These are phyloP conservation scores for Platichthys stellatus DNA, from an alignment of 2,113 vertebrate species.

Conservation along the genomic window DNA sequence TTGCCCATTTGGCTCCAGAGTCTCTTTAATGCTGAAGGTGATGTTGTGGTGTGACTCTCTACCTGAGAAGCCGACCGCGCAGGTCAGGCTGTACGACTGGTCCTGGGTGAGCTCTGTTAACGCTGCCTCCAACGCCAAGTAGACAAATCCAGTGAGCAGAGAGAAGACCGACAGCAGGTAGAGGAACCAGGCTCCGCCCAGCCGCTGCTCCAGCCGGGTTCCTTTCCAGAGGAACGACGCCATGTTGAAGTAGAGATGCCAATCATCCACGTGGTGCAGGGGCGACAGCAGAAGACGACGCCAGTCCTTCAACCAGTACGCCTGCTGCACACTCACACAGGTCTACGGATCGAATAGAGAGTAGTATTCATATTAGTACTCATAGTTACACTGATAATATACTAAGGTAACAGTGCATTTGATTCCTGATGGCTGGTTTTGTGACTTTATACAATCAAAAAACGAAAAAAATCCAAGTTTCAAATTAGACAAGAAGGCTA, in stretches of 20 bases:
- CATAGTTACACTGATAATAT: not conserved
- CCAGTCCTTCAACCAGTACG: constrained; percentile 86
- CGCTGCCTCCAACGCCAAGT: constrained; percentile 84
- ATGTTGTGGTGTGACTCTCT: constrained; percentile 14
- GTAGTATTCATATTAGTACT: not conserved
- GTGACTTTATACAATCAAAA: not conserved
- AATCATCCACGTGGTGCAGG: constrained; percentile 91
- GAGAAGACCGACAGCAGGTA: constrained; percentile 89
- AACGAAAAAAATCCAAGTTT: too few relatives aligned
- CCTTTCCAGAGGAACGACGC: constrained; percentile 94
- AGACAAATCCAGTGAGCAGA: constrained; percentile 87
- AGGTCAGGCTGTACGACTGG: constrained; percentile 80
- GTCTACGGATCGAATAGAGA: constrained; percentile 56
- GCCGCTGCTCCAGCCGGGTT: constrained; percentile 84
- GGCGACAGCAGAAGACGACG: constrained; percentile 89
- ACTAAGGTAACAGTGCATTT: too few relatives aligned
- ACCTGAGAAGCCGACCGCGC: constrained; percentile 97
- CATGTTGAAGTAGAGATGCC: constrained; percentile 98
- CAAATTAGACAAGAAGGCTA: too few relatives aligned
- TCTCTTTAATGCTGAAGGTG: not conserved
- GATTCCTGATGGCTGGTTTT: not conserved
- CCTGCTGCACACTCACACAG: constrained; percentile 89
- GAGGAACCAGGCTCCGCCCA: constrained; percentile 88
- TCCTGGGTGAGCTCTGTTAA: constrained; percentile 82
- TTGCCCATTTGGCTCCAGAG: too few relatives aligned